Conservation (phyloP, 2,888 invertebrate species). For the Dynastes tityus region DNA sequence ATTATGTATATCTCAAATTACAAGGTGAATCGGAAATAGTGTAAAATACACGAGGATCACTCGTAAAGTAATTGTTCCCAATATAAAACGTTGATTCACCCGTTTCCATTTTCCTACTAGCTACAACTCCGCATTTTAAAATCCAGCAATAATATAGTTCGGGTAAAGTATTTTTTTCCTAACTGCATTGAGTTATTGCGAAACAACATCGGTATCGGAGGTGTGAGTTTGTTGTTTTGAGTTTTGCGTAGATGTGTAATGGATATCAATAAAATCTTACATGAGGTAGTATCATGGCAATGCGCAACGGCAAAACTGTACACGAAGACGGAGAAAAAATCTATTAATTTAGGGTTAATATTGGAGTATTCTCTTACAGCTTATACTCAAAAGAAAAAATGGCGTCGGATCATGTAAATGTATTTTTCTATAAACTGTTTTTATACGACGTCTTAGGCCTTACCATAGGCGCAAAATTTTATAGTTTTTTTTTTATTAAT, state of each 20-base stretch:
- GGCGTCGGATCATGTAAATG: background rate
- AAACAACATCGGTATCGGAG: background rate
- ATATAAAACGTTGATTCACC: background rate
- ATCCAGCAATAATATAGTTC: background rate
- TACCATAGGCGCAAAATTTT: no score
- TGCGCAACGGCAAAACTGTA: slow-evolving; percentile 19
- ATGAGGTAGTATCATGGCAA: slow-evolving; percentile 44
- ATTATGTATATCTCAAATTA: background rate
- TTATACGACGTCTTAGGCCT: no score
- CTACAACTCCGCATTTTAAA: background rate
- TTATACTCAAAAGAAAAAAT: no score
- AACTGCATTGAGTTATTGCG: background rate
- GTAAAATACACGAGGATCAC: no score
- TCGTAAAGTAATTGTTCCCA: background rate
- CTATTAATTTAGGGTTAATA: background rate
- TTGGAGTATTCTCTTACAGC: slow-evolving; percentile 17
- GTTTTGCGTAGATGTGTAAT: slow-evolving; percentile 12
- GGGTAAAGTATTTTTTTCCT: background rate
- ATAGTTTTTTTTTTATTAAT: no score
- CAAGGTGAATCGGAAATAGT: no score
- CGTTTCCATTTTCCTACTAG: background rate
- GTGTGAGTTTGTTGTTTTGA: slow-evolving; percentile 11
- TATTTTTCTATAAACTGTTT: background rate
- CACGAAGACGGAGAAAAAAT: background rate
- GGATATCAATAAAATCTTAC: slow-evolving; percentile 1